Base-by-base conservation (phyloP, 2,113 vertebrate species). In the Parotia lawesii region DNA sequence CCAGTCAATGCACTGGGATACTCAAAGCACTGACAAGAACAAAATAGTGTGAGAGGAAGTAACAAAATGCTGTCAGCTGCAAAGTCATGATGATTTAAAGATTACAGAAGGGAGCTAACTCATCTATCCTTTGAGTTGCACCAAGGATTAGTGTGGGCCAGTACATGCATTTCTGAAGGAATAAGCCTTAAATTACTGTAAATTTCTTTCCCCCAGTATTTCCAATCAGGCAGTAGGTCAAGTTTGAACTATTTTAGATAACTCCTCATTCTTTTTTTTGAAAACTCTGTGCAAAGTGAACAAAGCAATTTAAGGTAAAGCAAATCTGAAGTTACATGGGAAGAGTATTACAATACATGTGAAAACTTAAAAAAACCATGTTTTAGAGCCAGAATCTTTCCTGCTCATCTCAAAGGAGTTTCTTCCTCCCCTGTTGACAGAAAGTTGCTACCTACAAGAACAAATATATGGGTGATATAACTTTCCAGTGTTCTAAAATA, bases 121-220 rank as follows among this genome's bases (percentile, higher is more conserved):
- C 28, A 48, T 62, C n/a, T 53, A 8, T 56, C 37, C 27, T 40
- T 60, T 0, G 0, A 44, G 21, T 28, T 82, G 28, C 24, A 35
- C 25, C 17, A 71, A 73, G 5, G 38, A 70, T 67, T 85, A 50
- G 50, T 58, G 60, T 18, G 27, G 48, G 23, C 23, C 24, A 66
- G 27, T 70, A 74, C 28, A 76, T 6, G 23, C 33, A 33, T 70
- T 93, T 84, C 84, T 74, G 50, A 84, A 81, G 38, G 20, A 69
- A 11, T 18, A 17, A 57, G 22, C 58, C 19, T 58, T 54, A 88
- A 83, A 54, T 62, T 38, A 71, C 22, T n/a, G 24, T 21, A 80
- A 60, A 25, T 70, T 35, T 75, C 53, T 45, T 74, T 42, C 44
- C 28, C 11, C 6, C 10, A 47, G 56, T 6, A 69, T 79, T 94